Percentiles rank a stretch among this genome's conserved stretches.
Evolutionary conservation across 2,888 invertebrate species (phyloP).

Genomic region (Tachina grossa): DNA sequence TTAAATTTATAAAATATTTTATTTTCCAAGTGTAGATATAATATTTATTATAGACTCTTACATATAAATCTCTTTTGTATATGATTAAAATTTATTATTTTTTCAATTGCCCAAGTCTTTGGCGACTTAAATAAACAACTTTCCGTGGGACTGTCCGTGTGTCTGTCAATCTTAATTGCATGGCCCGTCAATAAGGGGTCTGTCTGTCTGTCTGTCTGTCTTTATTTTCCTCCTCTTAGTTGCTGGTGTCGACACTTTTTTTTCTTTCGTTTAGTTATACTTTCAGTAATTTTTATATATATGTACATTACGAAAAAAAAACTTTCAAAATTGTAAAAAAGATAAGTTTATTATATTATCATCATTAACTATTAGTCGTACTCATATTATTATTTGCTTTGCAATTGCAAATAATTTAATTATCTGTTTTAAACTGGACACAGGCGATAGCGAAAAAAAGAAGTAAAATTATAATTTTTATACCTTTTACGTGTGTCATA

Average conservation of each 20-base stretch:
- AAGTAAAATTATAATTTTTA: conserved; percentile 49
- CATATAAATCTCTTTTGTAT: conserved; percentile 21
- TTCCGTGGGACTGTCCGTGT: conserved; percentile 18
- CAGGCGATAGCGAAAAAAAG: neutral
- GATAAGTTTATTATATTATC: conserved; percentile 42
- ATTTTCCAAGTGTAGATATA: neutral
- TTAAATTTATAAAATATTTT: neutral
- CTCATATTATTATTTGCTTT: conserved; percentile 42
- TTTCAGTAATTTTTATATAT: conserved; percentile 29
- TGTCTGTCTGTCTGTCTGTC: conserved; percentile 40
- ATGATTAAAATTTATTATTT: conserved; percentile 7
- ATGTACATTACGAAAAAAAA: neutral
- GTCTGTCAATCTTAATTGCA: conserved; percentile 62
- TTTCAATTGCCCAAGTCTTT: conserved; percentile 19
- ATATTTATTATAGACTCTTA: conserved; percentile 7
- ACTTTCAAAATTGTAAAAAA: conserved; percentile 39
- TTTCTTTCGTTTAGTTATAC: neutral
- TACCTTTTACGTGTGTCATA: conserved; percentile 50
- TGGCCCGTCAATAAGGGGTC: conserved; percentile 62
- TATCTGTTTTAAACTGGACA: conserved; percentile 37
- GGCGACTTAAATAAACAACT: conserved; percentile 41
- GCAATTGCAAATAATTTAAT: conserved; percentile 62
- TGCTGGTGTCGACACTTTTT: conserved; percentile 13
- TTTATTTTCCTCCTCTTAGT: conserved; percentile 30
- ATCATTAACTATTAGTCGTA: neutral